phyloP scores from a whole-genome alignment of 1,140 invertebrate species.

The Rhagoletis zephyria region DNA sequence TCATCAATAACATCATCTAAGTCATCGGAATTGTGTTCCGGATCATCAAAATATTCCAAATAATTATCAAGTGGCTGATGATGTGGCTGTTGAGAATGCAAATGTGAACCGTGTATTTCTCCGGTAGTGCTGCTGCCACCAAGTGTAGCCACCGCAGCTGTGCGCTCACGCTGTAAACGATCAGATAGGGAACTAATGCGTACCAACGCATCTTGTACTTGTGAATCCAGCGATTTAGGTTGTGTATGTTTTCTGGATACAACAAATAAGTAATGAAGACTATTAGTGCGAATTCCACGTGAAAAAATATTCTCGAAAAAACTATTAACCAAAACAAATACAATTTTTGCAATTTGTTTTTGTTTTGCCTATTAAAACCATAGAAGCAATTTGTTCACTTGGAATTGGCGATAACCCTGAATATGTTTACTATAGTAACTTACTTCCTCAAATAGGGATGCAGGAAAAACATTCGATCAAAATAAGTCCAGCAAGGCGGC shows the following conservation, averaged over 20 bases:
- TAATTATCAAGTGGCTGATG: conserved; percentile 62
- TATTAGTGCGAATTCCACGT: background rate
- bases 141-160: conserved; percentile 57
- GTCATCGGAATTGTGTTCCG: conserved; percentile 48
- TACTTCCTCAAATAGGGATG: conserved; percentile 69
- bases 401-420: too few relatives aligned
- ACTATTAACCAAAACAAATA: too few relatives aligned
- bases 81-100: background rate
- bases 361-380: too few relatives aligned
- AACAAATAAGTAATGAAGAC: background rate
- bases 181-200: conserved; percentile 67
- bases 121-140: background rate
- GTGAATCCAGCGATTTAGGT: conserved; percentile 67
- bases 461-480: conserved; percentile 71
- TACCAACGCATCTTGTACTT: conserved; percentile 69
- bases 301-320: too few relatives aligned
- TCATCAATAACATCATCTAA: conserved; percentile 56
- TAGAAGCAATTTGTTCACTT: too few relatives aligned
- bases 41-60: conserved; percentile 62
- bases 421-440: conserved; percentile 11
- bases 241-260: conserved; percentile 64
- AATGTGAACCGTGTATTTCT: background rate
- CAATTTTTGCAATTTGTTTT: too few relatives aligned
- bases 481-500: conserved; percentile 71
- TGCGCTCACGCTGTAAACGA: conserved; percentile 66